A percentile compares a stretch with the other conserved stretches of the same genome.
phyloP scores from a whole-genome alignment of 2,888 invertebrate genomes.

The Pasiphila rectangulata region DNA sequence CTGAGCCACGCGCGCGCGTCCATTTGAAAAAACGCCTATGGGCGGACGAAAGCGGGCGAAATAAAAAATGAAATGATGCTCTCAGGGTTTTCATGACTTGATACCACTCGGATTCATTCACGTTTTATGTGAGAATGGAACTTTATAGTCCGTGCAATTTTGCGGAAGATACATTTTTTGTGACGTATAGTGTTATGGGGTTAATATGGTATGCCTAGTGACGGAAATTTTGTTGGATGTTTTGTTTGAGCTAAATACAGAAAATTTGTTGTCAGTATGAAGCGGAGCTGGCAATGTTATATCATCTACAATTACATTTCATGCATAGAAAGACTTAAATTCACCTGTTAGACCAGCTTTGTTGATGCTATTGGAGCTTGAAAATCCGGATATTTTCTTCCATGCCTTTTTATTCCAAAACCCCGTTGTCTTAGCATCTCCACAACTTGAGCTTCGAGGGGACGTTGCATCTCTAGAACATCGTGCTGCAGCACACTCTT shows the following conservation, averaged over 20 bases:
- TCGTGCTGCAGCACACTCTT: slow-evolving; percentile 63
- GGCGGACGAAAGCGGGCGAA: slow-evolving; percentile 73
- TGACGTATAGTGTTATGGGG: slow-evolving; percentile 40
- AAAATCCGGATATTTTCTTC: slow-evolving; percentile 88
- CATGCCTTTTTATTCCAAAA: slow-evolving; percentile 90
- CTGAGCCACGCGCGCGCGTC: slow-evolving; percentile 70
- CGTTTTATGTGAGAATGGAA: slow-evolving; percentile 61
- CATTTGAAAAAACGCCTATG: slow-evolving; percentile 74
- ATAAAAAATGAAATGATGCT: slow-evolving; percentile 63
- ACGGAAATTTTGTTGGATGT: slow-evolving; percentile 38
- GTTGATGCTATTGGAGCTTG: slow-evolving; percentile 85
- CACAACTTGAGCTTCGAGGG: slow-evolving; percentile 73
- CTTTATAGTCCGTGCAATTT: slow-evolving; percentile 51
- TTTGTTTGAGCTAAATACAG: slow-evolving; percentile 66
- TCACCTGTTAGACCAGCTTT: slow-evolving; percentile 85
- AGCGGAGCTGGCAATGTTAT: slow-evolving; percentile 28
- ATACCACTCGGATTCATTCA: slow-evolving; percentile 64
- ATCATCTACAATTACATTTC: slow-evolving; percentile 17
- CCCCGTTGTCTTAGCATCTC: slow-evolving; percentile 75
- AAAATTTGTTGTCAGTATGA: slow-evolving; percentile 29
- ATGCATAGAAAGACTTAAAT: slow-evolving; percentile 37
- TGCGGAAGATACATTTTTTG: slow-evolving; percentile 42
- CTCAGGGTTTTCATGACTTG: slow-evolving; percentile 67
- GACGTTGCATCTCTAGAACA: slow-evolving; percentile 65
- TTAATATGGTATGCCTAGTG: slow-evolving; percentile 47